A percentile compares a stretch with the other conserved stretches of the same genome.
Conservation (phyloP, 2,113 vertebrate genomes). For the Lophius piscatorius region DNA sequence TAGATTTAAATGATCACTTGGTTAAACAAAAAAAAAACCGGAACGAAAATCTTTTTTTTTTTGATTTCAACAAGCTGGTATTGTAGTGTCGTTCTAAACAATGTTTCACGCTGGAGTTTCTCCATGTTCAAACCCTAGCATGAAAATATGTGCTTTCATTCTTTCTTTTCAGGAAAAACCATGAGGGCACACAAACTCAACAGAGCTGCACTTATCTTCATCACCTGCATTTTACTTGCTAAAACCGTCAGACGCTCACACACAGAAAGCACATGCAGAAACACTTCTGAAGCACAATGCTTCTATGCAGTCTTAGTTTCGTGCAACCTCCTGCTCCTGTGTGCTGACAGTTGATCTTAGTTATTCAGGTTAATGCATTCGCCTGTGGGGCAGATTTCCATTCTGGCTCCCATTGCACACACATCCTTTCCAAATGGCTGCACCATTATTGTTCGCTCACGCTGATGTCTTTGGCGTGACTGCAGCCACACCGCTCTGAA, state of each 20-base stretch:
- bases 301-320: constrained; percentile 16
- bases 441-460: constrained; percentile 46
- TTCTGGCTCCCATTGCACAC: constrained; percentile 53
- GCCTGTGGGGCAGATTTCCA: constrained; percentile 64
- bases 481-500: constrained; percentile 40
- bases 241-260: constrained; percentile 3
- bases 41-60: constrained; percentile 14
- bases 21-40: background rate
- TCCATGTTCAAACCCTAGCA: constrained; percentile 2
- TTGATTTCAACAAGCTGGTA: constrained; percentile 1
- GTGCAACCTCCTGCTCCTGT: constrained; percentile 51
- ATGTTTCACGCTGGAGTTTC: constrained; percentile 6
- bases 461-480: constrained; percentile 44
- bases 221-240: background rate
- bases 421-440: constrained; percentile 55
- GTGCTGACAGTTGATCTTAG: constrained; percentile 54
- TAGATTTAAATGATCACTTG: constrained; percentile 27
- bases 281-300: constrained; percentile 10
- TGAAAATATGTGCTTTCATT: background rate
- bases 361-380: constrained; percentile 75
- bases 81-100: too few relatives aligned
- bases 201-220: too few relatives aligned
- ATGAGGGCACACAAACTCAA: too few relatives aligned
- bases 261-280: constrained; percentile 2
- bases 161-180: too few relatives aligned